Percentiles rank a stretch among this genome's conserved stretches.
phyloP scores from a whole-genome alignment of 2,797 vertebrate species.

The Pangasius macronema region DNA sequence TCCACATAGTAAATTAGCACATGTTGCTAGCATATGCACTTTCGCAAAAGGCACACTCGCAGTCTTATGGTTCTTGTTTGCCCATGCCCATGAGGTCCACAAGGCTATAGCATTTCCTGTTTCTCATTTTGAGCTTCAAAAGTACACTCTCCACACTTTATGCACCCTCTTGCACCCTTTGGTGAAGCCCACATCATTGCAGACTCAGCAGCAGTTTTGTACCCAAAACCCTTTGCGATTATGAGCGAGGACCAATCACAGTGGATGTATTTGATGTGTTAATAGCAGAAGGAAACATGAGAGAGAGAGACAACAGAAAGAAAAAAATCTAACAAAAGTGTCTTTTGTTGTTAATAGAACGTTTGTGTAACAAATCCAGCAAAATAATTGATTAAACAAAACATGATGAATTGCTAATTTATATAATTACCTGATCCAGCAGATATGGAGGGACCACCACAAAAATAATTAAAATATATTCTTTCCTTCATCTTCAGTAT shows the following conservation, averaged over 20 bases:
- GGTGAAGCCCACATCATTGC: not conserved
- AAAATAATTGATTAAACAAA: not conserved
- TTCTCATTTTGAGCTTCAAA: slow-evolving; percentile 1
- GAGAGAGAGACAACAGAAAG: not conserved
- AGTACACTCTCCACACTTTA: too few species aligned
- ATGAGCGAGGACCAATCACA: not conserved
- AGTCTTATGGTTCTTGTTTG: not conserved
- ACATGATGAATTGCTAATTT: not conserved
- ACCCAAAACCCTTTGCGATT: not conserved
- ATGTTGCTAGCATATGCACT: not conserved
- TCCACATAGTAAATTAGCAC: not conserved
- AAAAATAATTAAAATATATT: not conserved
- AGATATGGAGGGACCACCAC: not conserved
- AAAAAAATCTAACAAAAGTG: not conserved
- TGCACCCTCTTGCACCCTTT: not conserved
- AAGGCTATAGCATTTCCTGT: not conserved
- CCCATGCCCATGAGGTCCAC: not conserved
- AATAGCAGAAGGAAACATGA: not conserved
- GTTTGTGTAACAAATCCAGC: not conserved
- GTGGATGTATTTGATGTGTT: not conserved
- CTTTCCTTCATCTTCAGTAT: not conserved
- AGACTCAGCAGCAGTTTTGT: not conserved
- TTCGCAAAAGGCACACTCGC: too few species aligned
- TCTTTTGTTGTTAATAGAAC: not conserved
- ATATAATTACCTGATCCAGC: not conserved